These are phyloP conservation scores for Plemyria rubiginata DNA, from an alignment of 2,888 invertebrate species.

Conservation along the genomic window DNA sequence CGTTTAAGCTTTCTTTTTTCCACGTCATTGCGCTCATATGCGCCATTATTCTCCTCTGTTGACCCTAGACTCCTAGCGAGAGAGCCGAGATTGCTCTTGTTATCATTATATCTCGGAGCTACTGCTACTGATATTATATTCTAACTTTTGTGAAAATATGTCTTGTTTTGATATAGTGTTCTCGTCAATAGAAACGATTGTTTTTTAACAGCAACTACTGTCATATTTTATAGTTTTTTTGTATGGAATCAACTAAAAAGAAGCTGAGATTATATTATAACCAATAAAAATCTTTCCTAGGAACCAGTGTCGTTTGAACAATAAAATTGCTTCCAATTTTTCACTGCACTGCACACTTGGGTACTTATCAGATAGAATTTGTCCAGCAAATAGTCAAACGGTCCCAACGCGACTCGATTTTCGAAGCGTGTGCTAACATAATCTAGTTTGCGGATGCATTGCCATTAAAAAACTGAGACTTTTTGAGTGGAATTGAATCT, in stretches of 20 bases:
- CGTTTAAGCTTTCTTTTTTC: constrained; percentile 61
- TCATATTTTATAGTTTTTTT: neutral
- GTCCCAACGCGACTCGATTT: constrained; percentile 40
- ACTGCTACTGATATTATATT: constrained; percentile 22
- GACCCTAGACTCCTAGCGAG: constrained; percentile 27
- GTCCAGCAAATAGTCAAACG: constrained; percentile 53
- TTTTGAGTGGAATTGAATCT: constrained; percentile 4
- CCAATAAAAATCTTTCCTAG: neutral
- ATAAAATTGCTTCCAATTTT: constrained; percentile 49
- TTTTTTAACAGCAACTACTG: neutral
- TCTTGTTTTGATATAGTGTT: constrained; percentile 9
- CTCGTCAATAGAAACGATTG: constrained; percentile 8
- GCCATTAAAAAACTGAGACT: constrained; percentile 1
- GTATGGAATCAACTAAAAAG: no score
- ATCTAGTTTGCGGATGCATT: constrained; percentile 30
- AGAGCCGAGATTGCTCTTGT: constrained; percentile 30
- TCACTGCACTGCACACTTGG: constrained; percentile 40
- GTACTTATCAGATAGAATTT: constrained; percentile 50
- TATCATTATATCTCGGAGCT: constrained; percentile 29
- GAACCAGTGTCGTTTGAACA: constrained; percentile 30
- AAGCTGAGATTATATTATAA: neutral
- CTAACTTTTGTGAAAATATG: constrained; percentile 19
- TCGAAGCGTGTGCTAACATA: constrained; percentile 44
- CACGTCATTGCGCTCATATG: constrained; percentile 50
- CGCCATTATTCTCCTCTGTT: constrained; percentile 44